A percentile compares a stretch with the other conserved stretches of the same genome.
Conservation (phyloP, 2,888 invertebrate species). For the Dilophus febrilis region DNA sequence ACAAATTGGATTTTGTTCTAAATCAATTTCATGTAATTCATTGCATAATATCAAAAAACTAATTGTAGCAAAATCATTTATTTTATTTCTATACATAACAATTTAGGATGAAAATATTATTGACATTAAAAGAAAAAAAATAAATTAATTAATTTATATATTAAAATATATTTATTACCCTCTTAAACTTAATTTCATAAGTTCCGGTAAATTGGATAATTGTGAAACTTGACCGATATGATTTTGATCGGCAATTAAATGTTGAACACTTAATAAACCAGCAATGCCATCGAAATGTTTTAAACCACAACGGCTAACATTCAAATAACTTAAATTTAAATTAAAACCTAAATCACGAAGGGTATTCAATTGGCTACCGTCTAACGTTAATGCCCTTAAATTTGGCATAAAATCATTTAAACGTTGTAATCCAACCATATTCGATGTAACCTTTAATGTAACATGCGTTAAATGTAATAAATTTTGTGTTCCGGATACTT, state of each 20-base stretch:
- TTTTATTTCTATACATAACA: constrained; percentile 18
- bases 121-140: not conserved
- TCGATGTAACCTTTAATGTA: constrained; percentile 45
- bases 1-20: constrained; percentile 34
- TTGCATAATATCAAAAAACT: constrained; percentile 29
- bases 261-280: constrained; percentile 41
- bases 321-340: constrained; percentile 31
- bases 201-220: constrained; percentile 35
- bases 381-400: constrained; percentile 40
- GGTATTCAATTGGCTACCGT: constrained; percentile 48
- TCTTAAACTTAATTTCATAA: constrained; percentile 31
- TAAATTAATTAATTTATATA: not conserved
- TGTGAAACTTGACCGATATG: constrained; percentile 42
- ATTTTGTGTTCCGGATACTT: constrained; percentile 23
- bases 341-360: constrained; percentile 51
- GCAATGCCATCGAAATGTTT: constrained; percentile 49
- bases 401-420: constrained; percentile 43
- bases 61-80: constrained; percentile 22
- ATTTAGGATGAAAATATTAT: constrained; percentile 6
- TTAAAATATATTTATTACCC: constrained; percentile 16
- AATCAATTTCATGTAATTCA: constrained; percentile 35
- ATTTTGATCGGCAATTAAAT: constrained; percentile 45
- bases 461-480: constrained; percentile 37
- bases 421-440: constrained; percentile 44
- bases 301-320: constrained; percentile 46